A percentile compares a stretch with the other conserved stretches of the same genome.
Evolutionary conservation across 2,888 invertebrate genomes (phyloP).

Genomic region (Drosophila cracens): DNA sequence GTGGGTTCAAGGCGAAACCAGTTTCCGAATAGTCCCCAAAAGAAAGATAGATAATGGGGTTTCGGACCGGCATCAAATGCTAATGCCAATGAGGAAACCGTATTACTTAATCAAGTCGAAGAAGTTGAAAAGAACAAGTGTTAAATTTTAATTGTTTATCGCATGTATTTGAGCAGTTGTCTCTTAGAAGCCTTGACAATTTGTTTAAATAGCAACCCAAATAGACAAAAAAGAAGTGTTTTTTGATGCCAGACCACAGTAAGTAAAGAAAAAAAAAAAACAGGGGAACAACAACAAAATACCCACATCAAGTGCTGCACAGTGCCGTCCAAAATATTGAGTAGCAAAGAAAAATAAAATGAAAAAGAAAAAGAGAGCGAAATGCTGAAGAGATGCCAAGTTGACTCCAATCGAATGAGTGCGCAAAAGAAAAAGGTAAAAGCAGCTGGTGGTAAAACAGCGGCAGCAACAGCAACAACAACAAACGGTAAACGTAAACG

Average conservation of each 20-base stretch:
- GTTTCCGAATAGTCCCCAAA: conserved; percentile 16
- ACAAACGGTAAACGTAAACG: conserved; percentile 60
- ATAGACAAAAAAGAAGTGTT: conserved; percentile 56
- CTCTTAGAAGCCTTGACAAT: conserved; percentile 29
- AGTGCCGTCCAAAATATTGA: conserved; percentile 51
- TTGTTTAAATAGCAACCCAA: conserved; percentile 68
- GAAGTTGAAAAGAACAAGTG: conserved; percentile 24
- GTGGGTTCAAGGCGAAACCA: conserved; percentile 35
- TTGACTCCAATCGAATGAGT: conserved; percentile 55
- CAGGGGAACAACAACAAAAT: conserved; percentile 37
- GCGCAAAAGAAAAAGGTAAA: conserved; percentile 73
- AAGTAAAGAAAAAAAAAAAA: conserved; percentile 48
- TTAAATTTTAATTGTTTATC: conserved; percentile 11
- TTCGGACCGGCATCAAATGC: conserved; percentile 1
- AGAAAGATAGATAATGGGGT: conserved; percentile 12
- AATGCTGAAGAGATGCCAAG: conserved; percentile 38
- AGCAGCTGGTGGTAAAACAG: conserved; percentile 50
- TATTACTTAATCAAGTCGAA: conserved; percentile 8
- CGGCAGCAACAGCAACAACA: conserved; percentile 45
- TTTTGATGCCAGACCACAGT: conserved; percentile 49
- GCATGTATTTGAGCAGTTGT: conserved; percentile 23
- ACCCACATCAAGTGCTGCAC: conserved; percentile 60
- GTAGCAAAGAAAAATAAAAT: neutral
- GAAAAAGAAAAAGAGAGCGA: conserved; percentile 22
- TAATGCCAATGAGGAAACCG: conserved; percentile 6